phyloP scores from a whole-genome alignment of 2,113 vertebrate genomes.

The Arenaria interpres region DNA sequence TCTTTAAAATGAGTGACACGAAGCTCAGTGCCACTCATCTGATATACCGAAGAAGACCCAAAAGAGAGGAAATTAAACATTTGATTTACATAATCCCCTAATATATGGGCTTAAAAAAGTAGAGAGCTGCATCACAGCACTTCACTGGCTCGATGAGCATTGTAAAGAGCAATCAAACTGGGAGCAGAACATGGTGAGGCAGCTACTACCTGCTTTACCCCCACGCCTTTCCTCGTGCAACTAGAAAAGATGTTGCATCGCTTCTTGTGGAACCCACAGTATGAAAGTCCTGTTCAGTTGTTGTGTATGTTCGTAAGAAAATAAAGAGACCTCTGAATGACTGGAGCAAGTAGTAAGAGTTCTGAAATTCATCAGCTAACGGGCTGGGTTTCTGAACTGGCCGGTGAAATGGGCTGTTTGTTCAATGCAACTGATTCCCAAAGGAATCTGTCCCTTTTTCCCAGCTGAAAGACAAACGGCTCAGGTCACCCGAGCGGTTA shows the following conservation, averaged over 20 bases:
- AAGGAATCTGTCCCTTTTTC: neutral
- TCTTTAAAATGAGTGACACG: neutral
- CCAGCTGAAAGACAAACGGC: neutral
- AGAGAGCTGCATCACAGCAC: neutral
- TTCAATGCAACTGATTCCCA: neutral
- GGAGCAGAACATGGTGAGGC: slow-evolving; percentile 6
- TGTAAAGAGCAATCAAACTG: neutral
- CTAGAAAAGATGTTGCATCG: neutral
- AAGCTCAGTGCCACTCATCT: neutral
- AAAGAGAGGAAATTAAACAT: neutral
- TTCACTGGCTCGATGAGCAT: neutral
- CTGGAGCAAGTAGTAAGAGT: neutral
- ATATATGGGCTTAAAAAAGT: neutral
- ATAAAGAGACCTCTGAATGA: slow-evolving; percentile 23
- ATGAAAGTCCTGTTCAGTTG: neutral
- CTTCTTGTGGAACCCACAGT: neutral
- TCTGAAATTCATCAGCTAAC: neutral
- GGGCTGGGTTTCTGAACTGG: neutral
- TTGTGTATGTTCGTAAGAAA: slow-evolving; percentile 25
- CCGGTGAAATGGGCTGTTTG: neutral
- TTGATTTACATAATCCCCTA: neutral
- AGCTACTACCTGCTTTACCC: neutral
- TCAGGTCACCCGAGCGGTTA: neutral
- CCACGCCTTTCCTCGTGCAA: neutral
- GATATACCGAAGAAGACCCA: neutral